Conservation (phyloP, 2,113 vertebrate species). For the Steatornis caripensis region DNA sequence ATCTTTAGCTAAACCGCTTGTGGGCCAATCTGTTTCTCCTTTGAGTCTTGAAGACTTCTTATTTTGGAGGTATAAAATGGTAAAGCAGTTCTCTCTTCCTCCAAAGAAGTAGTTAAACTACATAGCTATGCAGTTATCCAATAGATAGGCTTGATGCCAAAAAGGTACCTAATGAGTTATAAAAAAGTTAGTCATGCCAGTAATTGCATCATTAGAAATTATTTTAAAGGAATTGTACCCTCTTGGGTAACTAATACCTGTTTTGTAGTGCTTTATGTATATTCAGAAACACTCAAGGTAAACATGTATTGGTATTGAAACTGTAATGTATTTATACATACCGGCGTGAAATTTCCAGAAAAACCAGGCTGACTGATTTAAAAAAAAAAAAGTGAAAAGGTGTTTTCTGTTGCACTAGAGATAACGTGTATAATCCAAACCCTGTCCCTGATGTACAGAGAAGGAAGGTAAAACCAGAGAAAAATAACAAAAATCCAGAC, state of each 20-base stretch:
- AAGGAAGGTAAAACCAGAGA: neutral
- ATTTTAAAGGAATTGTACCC: constrained; percentile 20
- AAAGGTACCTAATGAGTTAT: constrained; percentile 46
- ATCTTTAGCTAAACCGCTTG: neutral
- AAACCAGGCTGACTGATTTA: neutral
- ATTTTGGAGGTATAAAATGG: neutral
- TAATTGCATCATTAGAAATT: constrained; percentile 35
- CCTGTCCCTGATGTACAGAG: neutral
- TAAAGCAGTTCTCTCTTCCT: constrained; percentile 4
- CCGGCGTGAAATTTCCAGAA: neutral
- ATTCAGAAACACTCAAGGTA: neutral
- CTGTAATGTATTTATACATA: neutral
- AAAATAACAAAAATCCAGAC: neutral
- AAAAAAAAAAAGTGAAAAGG: too few relatives aligned
- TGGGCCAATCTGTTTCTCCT: neutral
- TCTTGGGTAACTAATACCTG: neutral
- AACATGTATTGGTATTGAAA: neutral
- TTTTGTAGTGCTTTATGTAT: neutral
- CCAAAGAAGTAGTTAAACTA: neutral
- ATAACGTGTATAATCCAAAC: neutral
- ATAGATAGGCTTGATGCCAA: constrained; percentile 32
- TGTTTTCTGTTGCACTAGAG: neutral
- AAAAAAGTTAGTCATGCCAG: constrained; percentile 27
- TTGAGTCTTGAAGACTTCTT: neutral
- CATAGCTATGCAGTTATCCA: constrained; percentile 33